A percentile compares a stretch with the other conserved stretches of the same genome.
These are phyloP conservation scores for Chloropsis hardwickii DNA, from an alignment of 2,113 vertebrate genomes.

Conservation along the genomic window DNA sequence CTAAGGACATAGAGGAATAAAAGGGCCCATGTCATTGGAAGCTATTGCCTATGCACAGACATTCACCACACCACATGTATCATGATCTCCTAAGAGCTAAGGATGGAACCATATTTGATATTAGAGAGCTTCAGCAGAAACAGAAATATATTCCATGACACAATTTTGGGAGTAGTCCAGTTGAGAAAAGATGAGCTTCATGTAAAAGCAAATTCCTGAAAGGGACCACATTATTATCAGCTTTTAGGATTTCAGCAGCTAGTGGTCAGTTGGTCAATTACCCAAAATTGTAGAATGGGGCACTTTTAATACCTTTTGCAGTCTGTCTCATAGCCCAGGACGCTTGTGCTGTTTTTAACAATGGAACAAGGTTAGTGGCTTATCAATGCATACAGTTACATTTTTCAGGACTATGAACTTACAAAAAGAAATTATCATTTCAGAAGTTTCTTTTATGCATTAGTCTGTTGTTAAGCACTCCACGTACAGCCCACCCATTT, in stretches of 20 bases:
- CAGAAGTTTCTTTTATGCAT: not conserved
- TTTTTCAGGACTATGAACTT: not conserved
- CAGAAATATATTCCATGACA: not conserved
- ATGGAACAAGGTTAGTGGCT: not conserved
- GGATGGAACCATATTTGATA: not conserved
- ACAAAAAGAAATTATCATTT: not conserved
- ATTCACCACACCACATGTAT: not conserved
- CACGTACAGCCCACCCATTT: not conserved
- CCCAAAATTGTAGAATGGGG: not conserved
- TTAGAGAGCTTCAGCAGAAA: not conserved
- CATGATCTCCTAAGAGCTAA: not conserved
- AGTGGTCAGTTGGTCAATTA: not conserved
- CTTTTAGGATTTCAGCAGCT: not conserved
- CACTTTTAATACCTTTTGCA: not conserved
- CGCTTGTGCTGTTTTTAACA: not conserved
- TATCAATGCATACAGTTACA: not conserved
- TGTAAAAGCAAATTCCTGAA: not conserved
- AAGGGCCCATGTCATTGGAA: not conserved
- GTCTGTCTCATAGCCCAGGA: not conserved
- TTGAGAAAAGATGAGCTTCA: not conserved
- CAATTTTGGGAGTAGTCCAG: not conserved
- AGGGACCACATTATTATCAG: not conserved
- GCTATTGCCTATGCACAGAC: not conserved
- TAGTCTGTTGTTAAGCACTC: conserved; percentile 1
- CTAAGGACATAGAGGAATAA: not conserved